Base-by-base conservation (phyloP, 2,888 invertebrate species). In the Auanema freiburgensis region DNA sequence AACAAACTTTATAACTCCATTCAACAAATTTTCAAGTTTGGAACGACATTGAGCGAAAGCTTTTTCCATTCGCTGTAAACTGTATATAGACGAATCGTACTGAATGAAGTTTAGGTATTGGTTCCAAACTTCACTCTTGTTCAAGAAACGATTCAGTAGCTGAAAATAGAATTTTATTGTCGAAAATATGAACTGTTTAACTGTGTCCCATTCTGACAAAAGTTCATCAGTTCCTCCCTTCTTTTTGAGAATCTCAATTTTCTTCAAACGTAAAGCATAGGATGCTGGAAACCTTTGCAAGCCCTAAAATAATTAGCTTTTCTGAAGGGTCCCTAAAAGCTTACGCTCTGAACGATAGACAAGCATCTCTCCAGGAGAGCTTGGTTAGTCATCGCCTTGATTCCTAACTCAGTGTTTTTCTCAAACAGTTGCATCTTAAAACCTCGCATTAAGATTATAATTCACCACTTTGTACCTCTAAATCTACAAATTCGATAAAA, bases 81-180 rank as follows among this genome's bases (percentile, higher is more conserved):
- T 44, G 24, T 54, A 60, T 10, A 46, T 43, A 12, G 18, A 18
- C 21, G 33, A 24, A 41, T 56, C 56, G 33, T 56, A 57, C 16
- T 57, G 62, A n/a, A 62, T 24, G 24, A 18, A 41, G n/a, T 62
- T 51, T 42, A 62, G 23, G 25, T 62, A 62, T 3, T 33, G 25
- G 5, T 25, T 21, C 41, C 46, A 42, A 8, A 55, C 10, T 5
- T 11, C 16, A 18, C 33, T 18, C 12, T 18, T 33, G 51, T 57
- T 57, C 33, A 50, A 24, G 46, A 40, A 44, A 11, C 3, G 25
- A 21, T 50, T 25, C 14, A 57, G n/a, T 11, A 25, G 5, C 56
- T 62, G 18, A 56, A 21, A 40, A 41, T 46, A 40, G 1, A 42
- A 33, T 16, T 3, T 18, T 5, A 46, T 18, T 46, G 5, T 46